Percentiles rank a stretch among this genome's conserved stretches.
Conservation (phyloP, 2,113 vertebrate genomes). For the Mesembrinibis cayennensis region DNA sequence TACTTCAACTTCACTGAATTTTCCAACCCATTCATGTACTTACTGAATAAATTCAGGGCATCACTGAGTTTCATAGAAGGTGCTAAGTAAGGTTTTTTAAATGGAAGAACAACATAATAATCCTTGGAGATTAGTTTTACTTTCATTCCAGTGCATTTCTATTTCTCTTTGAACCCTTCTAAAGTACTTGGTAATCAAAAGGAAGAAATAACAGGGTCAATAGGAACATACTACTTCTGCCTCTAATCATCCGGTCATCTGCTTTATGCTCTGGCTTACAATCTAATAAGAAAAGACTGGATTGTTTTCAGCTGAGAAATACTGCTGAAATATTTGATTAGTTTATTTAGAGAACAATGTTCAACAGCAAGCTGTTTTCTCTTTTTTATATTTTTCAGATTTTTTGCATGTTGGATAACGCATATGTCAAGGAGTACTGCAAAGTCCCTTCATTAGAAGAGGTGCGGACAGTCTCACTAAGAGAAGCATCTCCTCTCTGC, state of each 20-base stretch:
- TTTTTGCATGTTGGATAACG: neutral
- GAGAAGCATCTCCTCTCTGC: neutral
- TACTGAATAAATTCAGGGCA: neutral
- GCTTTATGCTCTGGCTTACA: neutral
- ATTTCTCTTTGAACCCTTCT: neutral
- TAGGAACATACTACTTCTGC: neutral
- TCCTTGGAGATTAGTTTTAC: neutral
- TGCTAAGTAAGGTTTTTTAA: neutral
- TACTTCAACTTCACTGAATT: neutral
- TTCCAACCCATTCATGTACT: neutral
- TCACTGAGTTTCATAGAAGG: neutral
- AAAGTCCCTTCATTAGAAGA: neutral
- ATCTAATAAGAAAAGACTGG: neutral
- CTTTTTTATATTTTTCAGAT: neutral
- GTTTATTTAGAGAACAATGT: neutral
- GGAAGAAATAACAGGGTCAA: neutral
- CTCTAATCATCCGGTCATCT: neutral
- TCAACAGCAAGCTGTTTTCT: neutral
- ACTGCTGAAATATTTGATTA: neutral
- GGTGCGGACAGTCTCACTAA: neutral
- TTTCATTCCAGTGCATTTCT: neutral
- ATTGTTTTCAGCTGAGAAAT: neutral
- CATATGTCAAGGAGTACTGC: neutral
- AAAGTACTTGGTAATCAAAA: neutral
- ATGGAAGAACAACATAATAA: neutral